Evolutionary conservation across 2,797 vertebrate species (phyloP), one percentile per base, ranked within the genome.

Genomic region (Sebastiscus tertius): DNA sequence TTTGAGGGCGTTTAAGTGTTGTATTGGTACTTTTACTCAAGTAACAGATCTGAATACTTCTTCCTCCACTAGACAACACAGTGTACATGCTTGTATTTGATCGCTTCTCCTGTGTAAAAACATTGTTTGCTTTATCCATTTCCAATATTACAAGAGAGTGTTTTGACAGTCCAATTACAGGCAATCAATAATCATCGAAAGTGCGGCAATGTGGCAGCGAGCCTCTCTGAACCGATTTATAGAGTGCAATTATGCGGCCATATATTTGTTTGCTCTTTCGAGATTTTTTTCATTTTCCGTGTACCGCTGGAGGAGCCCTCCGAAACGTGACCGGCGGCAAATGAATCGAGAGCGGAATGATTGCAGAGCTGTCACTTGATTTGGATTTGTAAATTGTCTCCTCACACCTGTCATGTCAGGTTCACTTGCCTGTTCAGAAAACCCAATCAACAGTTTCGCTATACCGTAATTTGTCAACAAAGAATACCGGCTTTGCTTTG

Each of bases 131-230:
- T 87, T 85, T 69, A 80, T 81, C 64, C 39, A 66, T 80, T 87
- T 88, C 54, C 77, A 81, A 80, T 87, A 93, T 84, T 69, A 74
- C 68, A 69, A 72, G 8, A 52, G 67, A 65, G 54, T 16, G 6
- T 85, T 88, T 77, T 92, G 91, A 94, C 87, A 91, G 84, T 76
- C 87, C 80, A 89, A 90, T 94, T 88, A 89, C 79, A 67, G 64
- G 6, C 56, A 74, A 88, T 93, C 89, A 76, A 93, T 94, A 88
- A 90, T 85, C 78, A 87, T 65, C 81, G 88, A 82, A 75, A 64
- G 72, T 49, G 59, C 79, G 75, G 71, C 75, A 80, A 58, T 82
- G 72, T 70, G 76, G 74, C 81, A 64, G 75, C 55, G 54, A 60
- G 79, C 70, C 66, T 69, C 64, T 58, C 88, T 55, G 70, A 70